Percentiles rank a stretch among this genome's conserved stretches.
phyloP scores from a whole-genome alignment of 2,113 vertebrate genomes.

The Microcebus ravelobensis region DNA sequence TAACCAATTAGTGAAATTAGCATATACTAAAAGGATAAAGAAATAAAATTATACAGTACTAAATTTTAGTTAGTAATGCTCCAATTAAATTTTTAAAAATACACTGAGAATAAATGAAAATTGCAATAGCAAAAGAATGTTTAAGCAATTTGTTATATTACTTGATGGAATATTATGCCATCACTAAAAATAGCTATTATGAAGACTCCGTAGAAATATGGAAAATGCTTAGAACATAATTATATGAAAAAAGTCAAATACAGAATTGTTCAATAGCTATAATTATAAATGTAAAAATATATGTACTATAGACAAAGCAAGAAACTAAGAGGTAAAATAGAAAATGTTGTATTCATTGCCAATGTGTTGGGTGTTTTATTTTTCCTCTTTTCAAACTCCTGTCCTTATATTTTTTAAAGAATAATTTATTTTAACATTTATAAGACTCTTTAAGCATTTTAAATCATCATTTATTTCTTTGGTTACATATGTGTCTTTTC shows the following conservation, averaged over 20 bases:
- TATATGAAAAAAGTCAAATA: background rate
- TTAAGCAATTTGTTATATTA: background rate
- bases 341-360: background rate
- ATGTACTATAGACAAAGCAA: background rate
- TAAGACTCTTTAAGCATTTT: constrained; percentile 45
- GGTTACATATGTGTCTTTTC: background rate
- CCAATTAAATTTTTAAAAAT: background rate
- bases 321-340: background rate
- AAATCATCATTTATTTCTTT: constrained; percentile 23
- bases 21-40: background rate
- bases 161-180: constrained; percentile 24
- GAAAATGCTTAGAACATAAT: constrained; percentile 22
- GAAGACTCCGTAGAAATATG: background rate
- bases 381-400: background rate
- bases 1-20: background rate
- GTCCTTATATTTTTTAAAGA: background rate
- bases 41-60: background rate
- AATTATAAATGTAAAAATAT: constrained; percentile 39
- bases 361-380: background rate
- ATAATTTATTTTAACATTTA: constrained; percentile 12
- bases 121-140: background rate
- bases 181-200: constrained; percentile 2
- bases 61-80: constrained; percentile 28
- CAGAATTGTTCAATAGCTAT: background rate
- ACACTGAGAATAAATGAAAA: constrained; percentile 10